phyloP scores from a whole-genome alignment of 2,797 vertebrate species.

The Tangara arthus region DNA sequence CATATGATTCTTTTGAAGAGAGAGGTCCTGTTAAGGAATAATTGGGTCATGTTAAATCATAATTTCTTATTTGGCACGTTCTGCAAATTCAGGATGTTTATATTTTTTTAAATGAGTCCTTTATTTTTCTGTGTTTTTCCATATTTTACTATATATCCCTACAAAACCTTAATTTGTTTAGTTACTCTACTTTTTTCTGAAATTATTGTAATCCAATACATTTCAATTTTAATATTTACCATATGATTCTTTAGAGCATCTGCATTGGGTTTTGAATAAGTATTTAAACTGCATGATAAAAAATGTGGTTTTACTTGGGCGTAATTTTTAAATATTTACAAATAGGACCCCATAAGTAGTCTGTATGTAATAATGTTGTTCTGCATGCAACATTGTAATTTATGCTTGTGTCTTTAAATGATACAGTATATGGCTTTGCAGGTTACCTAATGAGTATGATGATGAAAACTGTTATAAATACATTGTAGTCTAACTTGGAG shows the following conservation, averaged over 20 bases:
- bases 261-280: neutral
- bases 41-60: neutral
- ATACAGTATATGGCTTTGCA: conserved; percentile 2
- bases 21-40: neutral
- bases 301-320: neutral
- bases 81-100: neutral
- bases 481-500: neutral
- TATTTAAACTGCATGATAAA: neutral
- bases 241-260: neutral
- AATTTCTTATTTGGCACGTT: neutral
- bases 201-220: neutral
- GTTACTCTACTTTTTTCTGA: neutral
- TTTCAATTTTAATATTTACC: neutral
- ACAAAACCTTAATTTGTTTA: neutral
- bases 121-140: neutral
- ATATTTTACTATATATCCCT: neutral
- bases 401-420: conserved; percentile 39
- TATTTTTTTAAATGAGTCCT: neutral
- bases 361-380: neutral
- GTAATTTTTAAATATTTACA: neutral
- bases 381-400: neutral
- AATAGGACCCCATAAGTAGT: neutral
- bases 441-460: conserved; percentile 24
- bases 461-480: conserved; percentile 65
- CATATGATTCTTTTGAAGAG: neutral